Evolutionary conservation across 1,140 invertebrate genomes (phyloP), one percentile per base, ranked within the genome.

Genomic region (Drosophila nasuta): DNA sequence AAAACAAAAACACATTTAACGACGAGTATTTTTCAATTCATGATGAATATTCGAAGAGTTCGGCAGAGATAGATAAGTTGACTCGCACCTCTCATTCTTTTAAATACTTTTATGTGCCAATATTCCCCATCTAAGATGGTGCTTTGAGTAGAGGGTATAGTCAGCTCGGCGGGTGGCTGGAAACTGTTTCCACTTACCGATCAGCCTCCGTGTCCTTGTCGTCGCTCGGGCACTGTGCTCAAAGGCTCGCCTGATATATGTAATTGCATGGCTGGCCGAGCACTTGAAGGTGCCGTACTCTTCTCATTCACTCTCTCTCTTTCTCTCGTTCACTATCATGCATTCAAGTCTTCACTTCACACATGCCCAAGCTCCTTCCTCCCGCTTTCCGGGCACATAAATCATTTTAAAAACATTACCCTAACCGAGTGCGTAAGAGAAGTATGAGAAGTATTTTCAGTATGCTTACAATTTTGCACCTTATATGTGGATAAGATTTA

Each of bases 381-480:
- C 3, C 25, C 17, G 38, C 13, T 13, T 57, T 43, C 54, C 46
- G 35, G 58, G 69, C 58, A 77, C 82, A 86, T 86, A 88, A 87
- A 87, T 87, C 83, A 87, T 87, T 82, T 87, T 86, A 80, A 83
- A 86, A 87, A 74, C 73, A 77, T 87, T 88, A 81, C 79, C 67
- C 78, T 66, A 73, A 72, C 75, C 67, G 83, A 79, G 74, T 82
- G 72, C 83, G 82, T 65, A 62, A 30, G 58, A 62, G 58, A 45
- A 17, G 46, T 77, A 71, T 75, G 66, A 60, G 69, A 75, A 75
- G 76, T 82, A 87, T 79, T 77, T 79, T 69, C 70, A 64, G 67
- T 74, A 58, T 77, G 58, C 71, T 74, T 69, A 82, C 76, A 86
- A 85, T 86, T 86, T 82, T 80, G 73, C 82, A 87, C 83, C 77